Evolutionary conservation across 2,888 invertebrate species (phyloP), one percentile per base, ranked within the genome.

Genomic region (Rhaphigaster nebulosa): DNA sequence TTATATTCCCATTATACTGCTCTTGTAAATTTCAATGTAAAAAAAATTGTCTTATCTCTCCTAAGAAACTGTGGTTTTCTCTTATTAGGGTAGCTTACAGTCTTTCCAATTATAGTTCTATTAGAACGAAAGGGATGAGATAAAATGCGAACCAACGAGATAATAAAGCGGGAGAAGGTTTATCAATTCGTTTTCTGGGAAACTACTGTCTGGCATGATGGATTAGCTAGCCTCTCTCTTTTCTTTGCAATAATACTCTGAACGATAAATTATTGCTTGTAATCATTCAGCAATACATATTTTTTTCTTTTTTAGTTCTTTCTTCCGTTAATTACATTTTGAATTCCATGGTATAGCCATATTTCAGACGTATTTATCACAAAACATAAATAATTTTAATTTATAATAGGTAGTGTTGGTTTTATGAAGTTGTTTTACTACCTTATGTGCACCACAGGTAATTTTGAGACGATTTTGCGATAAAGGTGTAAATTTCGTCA

Each of bases 131-230:
- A 80, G 20, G n/a, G n/a, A n/a, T n/a, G n/a, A 80, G 8, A 20
- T 6, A 20, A 80, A 26, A 80, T 80, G 23, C 12, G 60, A 60
- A 60, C 23, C 38, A 38, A 80, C 26, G 20, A 80, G 76, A 80
- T 80, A 80, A 80, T 80, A 41, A 41, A 10, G 38, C 26, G 26
- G 80, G 2, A 80, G 70, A 70, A 80, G n/a, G 26, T 80, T 41
- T 45, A 80, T 80, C 80, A 34, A 80, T 80, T 80, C 10, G 15
- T 80, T 45, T 80, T 80, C 80, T n/a, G 41, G 34, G 80, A 80
- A 80, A 41, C 41, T 38, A 6, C 10, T 80, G n/a, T 23, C 80
- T 80, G 41, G 15, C n/a, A 41, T 80, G 80, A 80, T 80, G 41
- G 45, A 80, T 80, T 45, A 45, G 23, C 80, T 41, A 41, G 1